A percentile compares a stretch with the other conserved stretches of the same genome.
Conservation (phyloP, 2,113 vertebrate genomes). For the Hydrolagus affinis region DNA sequence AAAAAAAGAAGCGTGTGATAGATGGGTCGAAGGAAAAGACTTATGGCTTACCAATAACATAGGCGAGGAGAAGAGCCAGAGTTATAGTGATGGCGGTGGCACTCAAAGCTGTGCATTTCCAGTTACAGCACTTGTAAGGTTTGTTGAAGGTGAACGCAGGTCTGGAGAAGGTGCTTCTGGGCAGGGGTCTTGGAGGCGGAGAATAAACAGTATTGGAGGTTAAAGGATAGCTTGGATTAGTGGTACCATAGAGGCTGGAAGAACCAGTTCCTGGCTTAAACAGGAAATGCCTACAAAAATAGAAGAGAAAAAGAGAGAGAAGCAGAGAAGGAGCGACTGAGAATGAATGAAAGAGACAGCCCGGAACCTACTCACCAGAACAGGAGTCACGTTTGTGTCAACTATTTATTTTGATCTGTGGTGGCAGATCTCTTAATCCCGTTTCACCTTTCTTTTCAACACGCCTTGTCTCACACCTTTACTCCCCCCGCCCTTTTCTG, state of each 20-base stretch:
- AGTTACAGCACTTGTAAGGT: slow-evolving; percentile 92
- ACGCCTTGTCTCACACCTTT: background rate
- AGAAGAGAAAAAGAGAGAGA: slow-evolving; percentile 44
- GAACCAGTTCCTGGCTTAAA: slow-evolving; percentile 94
- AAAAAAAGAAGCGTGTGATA: slow-evolving; percentile 32
- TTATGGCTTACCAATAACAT: slow-evolving; percentile 82
- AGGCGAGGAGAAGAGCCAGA: slow-evolving; percentile 80
- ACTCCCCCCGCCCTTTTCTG: background rate
- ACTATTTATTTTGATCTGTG: too few relatives aligned
- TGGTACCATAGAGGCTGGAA: slow-evolving; percentile 84
- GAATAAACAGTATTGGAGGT: slow-evolving; percentile 93
- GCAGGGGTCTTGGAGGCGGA: slow-evolving; percentile 84
- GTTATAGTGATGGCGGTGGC: slow-evolving; percentile 86
- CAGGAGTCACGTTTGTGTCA: too few relatives aligned
- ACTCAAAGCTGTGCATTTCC: slow-evolving; percentile 91
- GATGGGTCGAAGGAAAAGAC: slow-evolving; percentile 10
- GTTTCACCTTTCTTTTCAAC: too few relatives aligned
- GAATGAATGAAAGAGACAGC: background rate
- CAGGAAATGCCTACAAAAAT: slow-evolving; percentile 80
- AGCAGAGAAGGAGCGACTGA: background rate
- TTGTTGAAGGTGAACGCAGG: slow-evolving; percentile 94
- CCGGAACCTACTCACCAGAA: background rate
- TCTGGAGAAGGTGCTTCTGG: slow-evolving; percentile 85
- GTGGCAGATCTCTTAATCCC: too few relatives aligned
- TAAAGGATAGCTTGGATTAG: slow-evolving; percentile 88